Evolutionary conservation across 2,888 invertebrate genomes (phyloP), one percentile per base, ranked within the genome.

Genomic region (Cataglyphis albicans): DNA sequence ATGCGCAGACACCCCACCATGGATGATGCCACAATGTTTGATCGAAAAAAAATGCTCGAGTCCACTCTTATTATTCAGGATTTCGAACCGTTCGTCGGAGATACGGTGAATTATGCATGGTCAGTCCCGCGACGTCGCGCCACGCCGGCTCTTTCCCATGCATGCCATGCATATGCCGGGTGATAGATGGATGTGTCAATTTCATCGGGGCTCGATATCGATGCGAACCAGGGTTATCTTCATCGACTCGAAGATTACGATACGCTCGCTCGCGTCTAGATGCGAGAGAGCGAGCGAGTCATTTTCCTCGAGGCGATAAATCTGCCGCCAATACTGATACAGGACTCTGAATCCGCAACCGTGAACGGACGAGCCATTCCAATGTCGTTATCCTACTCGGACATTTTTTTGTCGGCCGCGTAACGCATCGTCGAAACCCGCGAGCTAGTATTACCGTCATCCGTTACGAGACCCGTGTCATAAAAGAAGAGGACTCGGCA

Each of bases 91-190:
- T 88, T 87, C 90, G 86, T 87, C 87, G 81, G 88, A 93, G 93
- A 93, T 93, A 93, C 89, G 90, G 91, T 93, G 92, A 93, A 93
- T 93, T 93, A 93, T 93, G 93, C 93, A 92, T 92, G 92, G 91
- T 90, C 90, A 91, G 91, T 90, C 85, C 85, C 76, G 81, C 74
- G 85, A 86, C 87, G 83, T 84, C 75, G 82, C 89, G 83, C 75
- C 85, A 84, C 82, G 78, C 82, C n/a, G 55, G 64, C 85, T 74
- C 87, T 89, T 91, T 91, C 91, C 90, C 91, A 91, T 91, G 89
- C 91, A 90, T 91, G 85, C 90, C 87, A 84, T 87, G 86, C 89
- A 86, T 87, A 88, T 83, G 86, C 83, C 86, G 87, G 86, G 89
- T 92, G 93, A 93, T 93, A 91, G 92, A 93, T 93, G 91, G 89